Base-by-base conservation (phyloP, 1,140 invertebrate species). In the Lasioglossum albipes region DNA sequence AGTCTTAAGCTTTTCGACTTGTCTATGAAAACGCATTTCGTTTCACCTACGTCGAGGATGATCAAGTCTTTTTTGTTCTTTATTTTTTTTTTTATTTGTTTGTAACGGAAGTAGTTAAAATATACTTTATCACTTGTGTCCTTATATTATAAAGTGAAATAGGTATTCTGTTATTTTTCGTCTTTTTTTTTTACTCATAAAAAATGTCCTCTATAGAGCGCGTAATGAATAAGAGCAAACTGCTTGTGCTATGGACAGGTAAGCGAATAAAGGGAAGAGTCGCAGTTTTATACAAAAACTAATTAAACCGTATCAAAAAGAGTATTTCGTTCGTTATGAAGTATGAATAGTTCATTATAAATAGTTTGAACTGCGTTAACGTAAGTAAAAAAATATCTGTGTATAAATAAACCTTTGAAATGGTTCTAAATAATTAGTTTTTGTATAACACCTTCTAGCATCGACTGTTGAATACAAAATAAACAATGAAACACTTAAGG, bases 171-270 rank as follows among this genome's bases (percentile, higher is more conserved):
- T 49, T 49, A 10, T 54, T 59, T 72, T 31, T 6, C 13, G 45
- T 49, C 13, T 10, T 54, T 59, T 72, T 31, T 0, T 45, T 65
- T 75, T 41, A 31, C 62, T 62, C n/a, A n/a, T 71, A 22, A 41
- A 66, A 62, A 41, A 69, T 69, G n/a, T 61, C 27, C 62, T 22
- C 31, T 20, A 42, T 64, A 69, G 20, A 49, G 65, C 18, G 52
- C 20, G 62, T 68, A 72, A 82, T 62, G 20, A 78, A 76, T 61
- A 52, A 83, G 59, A 82, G 65, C 42, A 75, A 84, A 88, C 86
- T 88, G 88, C 90, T 91, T 90, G 87, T 91, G 91, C 90, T 90
- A 90, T 91, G 90, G 90, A 92, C 90, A 90, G 90, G 87, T 90
- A 90, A 87, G 80, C 75, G 85, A 84, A 87, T 85, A 84, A 73